Conservation (phyloP, 1,140 invertebrate species). For the Bombus polaris region DNA sequence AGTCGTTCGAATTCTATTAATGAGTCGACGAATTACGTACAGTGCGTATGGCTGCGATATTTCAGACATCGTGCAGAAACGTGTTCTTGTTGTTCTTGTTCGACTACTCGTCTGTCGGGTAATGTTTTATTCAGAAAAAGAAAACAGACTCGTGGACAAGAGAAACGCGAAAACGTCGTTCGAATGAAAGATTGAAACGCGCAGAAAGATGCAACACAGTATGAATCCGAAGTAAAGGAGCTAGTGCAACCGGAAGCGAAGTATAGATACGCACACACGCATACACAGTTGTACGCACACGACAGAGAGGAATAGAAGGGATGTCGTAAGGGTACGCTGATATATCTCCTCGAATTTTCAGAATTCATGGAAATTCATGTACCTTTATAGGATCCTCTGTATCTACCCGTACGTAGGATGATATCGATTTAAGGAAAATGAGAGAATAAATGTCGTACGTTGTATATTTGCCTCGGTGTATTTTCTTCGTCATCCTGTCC, state of each 20-base stretch:
- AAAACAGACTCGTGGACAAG: not conserved
- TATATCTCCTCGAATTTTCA: slow-evolving; percentile 47
- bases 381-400: slow-evolving; percentile 49
- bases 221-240: not conserved
- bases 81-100: not conserved
- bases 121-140: not conserved
- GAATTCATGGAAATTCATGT: slow-evolving; percentile 48
- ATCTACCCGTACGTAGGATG: slow-evolving; percentile 53
- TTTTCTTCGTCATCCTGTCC: not conserved
- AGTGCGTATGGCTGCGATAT: not conserved
- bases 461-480: slow-evolving; percentile 34
- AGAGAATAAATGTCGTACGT: slow-evolving; percentile 63
- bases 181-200: slow-evolving; percentile 32
- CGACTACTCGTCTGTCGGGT: not conserved
- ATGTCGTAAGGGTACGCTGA: slow-evolving; percentile 42
- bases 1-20: not conserved
- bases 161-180: not conserved
- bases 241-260: not conserved
- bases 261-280: slow-evolving; percentile 39
- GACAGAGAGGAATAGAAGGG: slow-evolving; percentile 19
- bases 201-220: not conserved
- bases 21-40: not conserved
- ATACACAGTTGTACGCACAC: slow-evolving; percentile 47
- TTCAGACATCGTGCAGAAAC: too few relatives aligned
- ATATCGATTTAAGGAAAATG: slow-evolving; percentile 50